These are phyloP conservation scores for Temnothorax unifasciatus DNA, from an alignment of 2,888 invertebrate species.

Conservation along the genomic window DNA sequence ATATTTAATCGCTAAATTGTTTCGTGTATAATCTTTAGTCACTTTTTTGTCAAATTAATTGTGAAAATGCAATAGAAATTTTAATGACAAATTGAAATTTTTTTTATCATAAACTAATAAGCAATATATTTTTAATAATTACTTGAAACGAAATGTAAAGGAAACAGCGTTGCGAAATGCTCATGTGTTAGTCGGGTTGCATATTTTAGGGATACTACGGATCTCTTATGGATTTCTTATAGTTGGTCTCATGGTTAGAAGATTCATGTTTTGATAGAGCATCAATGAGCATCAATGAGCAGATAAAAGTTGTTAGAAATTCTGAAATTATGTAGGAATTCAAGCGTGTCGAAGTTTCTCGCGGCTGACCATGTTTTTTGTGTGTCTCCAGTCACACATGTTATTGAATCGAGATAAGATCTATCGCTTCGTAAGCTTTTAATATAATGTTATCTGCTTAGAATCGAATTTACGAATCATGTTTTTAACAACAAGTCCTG, in stretches of 20 bases:
- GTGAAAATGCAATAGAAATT: background rate
- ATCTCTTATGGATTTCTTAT: background rate
- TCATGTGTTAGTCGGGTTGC: slow-evolving; percentile 78
- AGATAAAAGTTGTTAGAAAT: background rate
- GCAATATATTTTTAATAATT: background rate
- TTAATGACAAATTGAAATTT: background rate
- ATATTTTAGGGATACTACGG: slow-evolving; percentile 67
- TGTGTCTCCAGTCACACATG: background rate
- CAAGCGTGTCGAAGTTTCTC: background rate
- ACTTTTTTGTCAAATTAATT: background rate
- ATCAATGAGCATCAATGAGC: background rate
- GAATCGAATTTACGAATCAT: slow-evolving; percentile 66
- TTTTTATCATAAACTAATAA: background rate
- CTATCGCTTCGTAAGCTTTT: slow-evolving; percentile 55
- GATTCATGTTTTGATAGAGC: background rate
- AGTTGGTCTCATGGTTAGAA: background rate
- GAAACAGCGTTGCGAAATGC: slow-evolving; percentile 61
- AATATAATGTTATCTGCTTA: slow-evolving; percentile 67
- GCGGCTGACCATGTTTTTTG: background rate
- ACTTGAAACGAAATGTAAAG: background rate
- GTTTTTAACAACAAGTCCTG: slow-evolving; percentile 63
- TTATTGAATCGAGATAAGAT: slow-evolving; percentile 64
- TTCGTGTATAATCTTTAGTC: background rate
- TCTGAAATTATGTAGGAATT: background rate
- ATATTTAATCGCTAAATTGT: background rate